A percentile compares a stretch with the other conserved stretches of the same genome.
phyloP scores from a whole-genome alignment of 2,797 vertebrate species.

The Oryzias sinensis region DNA sequence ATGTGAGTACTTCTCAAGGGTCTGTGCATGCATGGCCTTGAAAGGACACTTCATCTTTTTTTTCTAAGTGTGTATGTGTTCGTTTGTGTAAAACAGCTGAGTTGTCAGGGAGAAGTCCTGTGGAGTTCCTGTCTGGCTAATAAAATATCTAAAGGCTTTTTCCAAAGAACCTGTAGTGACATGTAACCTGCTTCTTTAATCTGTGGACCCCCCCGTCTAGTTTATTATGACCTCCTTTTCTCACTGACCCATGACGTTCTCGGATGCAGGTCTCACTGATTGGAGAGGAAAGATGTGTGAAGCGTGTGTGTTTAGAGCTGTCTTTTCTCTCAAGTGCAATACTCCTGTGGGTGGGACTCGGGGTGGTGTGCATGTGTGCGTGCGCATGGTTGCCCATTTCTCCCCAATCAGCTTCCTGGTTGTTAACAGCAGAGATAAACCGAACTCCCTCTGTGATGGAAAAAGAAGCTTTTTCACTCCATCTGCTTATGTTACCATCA shows the following conservation, averaged over 20 bases:
- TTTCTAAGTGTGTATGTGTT: constrained; percentile 1
- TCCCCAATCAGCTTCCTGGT: neutral
- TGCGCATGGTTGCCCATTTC: neutral
- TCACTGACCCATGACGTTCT: constrained; percentile 38
- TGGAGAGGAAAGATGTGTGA: constrained; percentile 1
- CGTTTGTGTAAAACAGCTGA: constrained; percentile 46
- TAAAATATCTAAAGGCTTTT: constrained; percentile 60
- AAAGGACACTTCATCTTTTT: constrained; percentile 16
- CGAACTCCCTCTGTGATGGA: neutral
- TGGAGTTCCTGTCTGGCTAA: constrained; percentile 57
- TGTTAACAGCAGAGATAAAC: neutral
- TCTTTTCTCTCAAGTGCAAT: neutral
- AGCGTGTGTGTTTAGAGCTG: neutral
- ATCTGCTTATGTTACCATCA: neutral
- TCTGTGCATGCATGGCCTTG: constrained; percentile 8
- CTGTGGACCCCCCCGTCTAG: constrained; percentile 14
- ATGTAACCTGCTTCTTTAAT: constrained; percentile 45
- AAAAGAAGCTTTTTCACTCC: neutral
- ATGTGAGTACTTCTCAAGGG: constrained; percentile 11
- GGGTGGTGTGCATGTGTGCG: neutral
- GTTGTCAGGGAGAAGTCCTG: constrained; percentile 48
- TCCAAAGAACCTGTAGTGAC: constrained; percentile 33
- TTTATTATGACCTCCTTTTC: constrained; percentile 34
- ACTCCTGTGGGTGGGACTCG: neutral
- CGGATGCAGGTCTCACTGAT: constrained; percentile 5